phyloP scores from a whole-genome alignment of 2,113 vertebrate species.

The Marmota monax region DNA sequence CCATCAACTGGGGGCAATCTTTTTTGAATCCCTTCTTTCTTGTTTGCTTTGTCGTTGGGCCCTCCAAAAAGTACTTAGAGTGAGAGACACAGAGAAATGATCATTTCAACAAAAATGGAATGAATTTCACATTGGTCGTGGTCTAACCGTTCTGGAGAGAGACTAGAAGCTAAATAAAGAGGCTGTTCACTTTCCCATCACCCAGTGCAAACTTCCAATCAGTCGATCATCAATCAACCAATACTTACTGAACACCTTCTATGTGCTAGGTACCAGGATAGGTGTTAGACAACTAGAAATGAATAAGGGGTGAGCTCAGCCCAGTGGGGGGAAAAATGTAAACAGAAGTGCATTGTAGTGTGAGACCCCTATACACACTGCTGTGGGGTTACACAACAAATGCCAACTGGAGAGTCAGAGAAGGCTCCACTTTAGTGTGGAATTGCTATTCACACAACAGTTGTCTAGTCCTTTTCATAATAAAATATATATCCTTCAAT shows the following conservation, averaged over 20 bases:
- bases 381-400: neutral
- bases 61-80: neutral
- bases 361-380: neutral
- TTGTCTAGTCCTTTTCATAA: neutral
- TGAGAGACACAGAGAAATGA: neutral
- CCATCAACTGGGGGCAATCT: neutral
- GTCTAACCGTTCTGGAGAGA: neutral
- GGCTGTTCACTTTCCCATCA: neutral
- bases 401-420: fast-evolving
- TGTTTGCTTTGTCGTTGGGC: neutral
- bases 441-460: neutral
- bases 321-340: neutral
- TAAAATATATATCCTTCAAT: neutral
- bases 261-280: neutral
- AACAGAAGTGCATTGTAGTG: neutral
- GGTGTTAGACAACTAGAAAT: neutral
- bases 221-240: neutral
- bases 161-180: neutral
- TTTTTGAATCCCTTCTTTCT: neutral
- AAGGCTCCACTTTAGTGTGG: neutral
- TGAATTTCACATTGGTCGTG: neutral
- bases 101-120: neutral
- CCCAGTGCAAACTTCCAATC: neutral
- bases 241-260: neutral
- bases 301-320: neutral